A percentile compares a stretch with the other conserved stretches of the same genome.
Conservation (phyloP, 2,113 vertebrate genomes). For the Tragelaphus imberbis region DNA sequence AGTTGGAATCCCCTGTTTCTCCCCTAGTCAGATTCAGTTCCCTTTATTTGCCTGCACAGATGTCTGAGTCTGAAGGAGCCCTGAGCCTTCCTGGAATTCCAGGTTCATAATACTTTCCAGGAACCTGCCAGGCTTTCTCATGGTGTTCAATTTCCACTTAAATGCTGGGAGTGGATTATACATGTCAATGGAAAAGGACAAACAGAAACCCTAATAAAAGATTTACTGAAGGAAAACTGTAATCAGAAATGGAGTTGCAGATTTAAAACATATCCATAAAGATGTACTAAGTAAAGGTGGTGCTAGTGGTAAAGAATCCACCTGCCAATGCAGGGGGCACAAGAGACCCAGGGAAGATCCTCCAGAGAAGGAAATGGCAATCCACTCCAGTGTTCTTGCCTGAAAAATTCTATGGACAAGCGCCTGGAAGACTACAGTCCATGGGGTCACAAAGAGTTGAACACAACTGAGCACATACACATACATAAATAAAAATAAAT, state of each 20-base stretch:
- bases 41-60: background rate
- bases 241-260: background rate
- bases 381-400: background rate
- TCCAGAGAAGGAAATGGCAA: background rate
- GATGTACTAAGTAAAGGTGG: background rate
- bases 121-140: background rate
- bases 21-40: background rate
- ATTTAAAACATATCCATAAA: background rate
- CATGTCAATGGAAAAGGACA: background rate
- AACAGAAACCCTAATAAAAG: background rate
- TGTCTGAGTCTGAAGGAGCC: background rate
- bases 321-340: background rate
- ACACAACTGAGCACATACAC: background rate
- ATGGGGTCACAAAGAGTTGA: background rate
- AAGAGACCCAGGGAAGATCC: background rate
- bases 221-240: background rate
- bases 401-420: background rate
- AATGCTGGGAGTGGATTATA: background rate
- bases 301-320: background rate
- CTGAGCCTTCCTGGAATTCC: background rate
- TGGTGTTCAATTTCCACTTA: background rate
- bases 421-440: background rate
- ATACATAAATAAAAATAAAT: conserved; percentile 9
- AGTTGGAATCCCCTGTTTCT: background rate
- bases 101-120: background rate